These are phyloP conservation scores for Gallinago media DNA, from an alignment of 2,113 vertebrate genomes.

Conservation along the genomic window DNA sequence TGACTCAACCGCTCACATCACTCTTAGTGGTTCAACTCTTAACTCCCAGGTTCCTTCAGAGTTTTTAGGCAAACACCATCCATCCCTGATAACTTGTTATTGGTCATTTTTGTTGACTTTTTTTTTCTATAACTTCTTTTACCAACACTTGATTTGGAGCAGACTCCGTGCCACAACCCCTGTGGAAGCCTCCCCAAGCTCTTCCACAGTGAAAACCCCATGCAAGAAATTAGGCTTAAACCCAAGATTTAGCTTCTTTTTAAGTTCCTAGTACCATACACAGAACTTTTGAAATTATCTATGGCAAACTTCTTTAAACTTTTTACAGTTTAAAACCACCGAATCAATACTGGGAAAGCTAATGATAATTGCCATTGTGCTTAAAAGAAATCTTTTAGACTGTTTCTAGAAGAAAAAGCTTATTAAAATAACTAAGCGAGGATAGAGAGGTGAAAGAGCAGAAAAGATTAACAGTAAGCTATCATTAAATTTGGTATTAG, in stretches of 20 bases:
- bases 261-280: background rate
- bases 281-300: background rate
- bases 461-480: background rate
- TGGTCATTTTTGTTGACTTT: background rate
- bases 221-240: background rate
- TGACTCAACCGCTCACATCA: background rate
- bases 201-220: background rate
- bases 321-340: background rate
- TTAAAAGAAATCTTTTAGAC: background rate
- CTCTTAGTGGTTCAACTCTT: background rate
- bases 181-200: background rate
- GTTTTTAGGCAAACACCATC: background rate
- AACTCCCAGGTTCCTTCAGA: background rate
- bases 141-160: background rate
- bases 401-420: background rate
- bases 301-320: background rate
- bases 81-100: background rate
- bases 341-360: background rate
- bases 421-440: background rate
- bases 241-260: background rate
- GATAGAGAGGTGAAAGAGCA: background rate
- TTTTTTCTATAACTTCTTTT: background rate
- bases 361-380: background rate
- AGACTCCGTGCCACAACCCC: background rate
- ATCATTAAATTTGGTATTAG: background rate